Base-by-base conservation (phyloP, 2,113 vertebrate species). In the Struthidea cinerea region DNA sequence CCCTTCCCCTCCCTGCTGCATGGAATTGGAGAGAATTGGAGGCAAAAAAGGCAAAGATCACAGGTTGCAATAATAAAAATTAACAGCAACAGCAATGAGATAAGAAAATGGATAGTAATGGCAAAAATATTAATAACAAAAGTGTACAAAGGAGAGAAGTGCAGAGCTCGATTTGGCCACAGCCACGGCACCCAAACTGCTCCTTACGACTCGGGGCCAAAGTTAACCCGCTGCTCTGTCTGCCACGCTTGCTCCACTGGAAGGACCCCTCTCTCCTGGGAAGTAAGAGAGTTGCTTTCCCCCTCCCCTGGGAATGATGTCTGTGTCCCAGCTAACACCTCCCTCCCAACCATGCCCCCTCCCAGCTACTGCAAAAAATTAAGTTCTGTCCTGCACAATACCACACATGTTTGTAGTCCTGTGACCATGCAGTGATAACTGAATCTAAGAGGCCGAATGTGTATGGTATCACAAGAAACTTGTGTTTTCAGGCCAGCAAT, bases 201-300 rank as follows among this genome's bases (percentile, higher is more conserved):
- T 64, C 14, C 14, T n/a, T 15, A 4, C 0, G 10, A n/a, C 19
- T 70, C 0, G 1, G 39, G 47, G 28, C 23, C 0, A 0, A 22
- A 37, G 56, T 9, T 17, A 20, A 13, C 10, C 19, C 30, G 8
- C 18, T 1, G 16, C 41, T n/a, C 19, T 22, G 7, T 23, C n/a
- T 1, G 3, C 49, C 59, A 55, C 0, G 1, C 13, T n/a, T 53
- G 39, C 55, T 46, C 19, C 19, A 28, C 39, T 53, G 16, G 47
- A 46, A 53, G 8, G 55, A 46, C 6, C 0, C 7, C 4, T 5
- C 18, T 46, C 22, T 53, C 46, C 15, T 19, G 15, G 27, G 27
- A 52, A 87, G 18, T 15, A 52, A 37, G 27, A 30, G 35, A 50
- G 33, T 26, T 19, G 6, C 23, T n/a, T 28, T 61, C 8, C 10